These are phyloP conservation scores for Tortricodes alternella DNA, from an alignment of 2,888 invertebrate genomes.

Conservation along the genomic window DNA sequence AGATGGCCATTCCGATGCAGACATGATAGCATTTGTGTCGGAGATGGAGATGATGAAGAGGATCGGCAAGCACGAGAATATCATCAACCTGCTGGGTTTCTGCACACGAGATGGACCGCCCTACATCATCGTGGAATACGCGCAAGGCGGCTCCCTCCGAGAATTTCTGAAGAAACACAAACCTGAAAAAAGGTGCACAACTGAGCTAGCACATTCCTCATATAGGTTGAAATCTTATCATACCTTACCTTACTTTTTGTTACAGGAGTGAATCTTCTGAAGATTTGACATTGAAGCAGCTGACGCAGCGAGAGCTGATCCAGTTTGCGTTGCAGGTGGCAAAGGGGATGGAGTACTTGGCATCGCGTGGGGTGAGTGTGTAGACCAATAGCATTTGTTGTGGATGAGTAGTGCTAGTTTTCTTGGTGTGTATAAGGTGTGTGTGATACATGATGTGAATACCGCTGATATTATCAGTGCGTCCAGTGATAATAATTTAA, in stretches of 20 bases:
- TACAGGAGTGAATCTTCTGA: constrained; percentile 49
- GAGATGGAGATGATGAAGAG: constrained; percentile 99
- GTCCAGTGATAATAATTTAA: no score
- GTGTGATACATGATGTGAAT: no score
- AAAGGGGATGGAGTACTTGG: constrained; percentile 98
- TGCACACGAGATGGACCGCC: constrained; percentile 96
- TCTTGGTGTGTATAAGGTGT: no score
- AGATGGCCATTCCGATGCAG: constrained; percentile 98
- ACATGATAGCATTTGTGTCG: constrained; percentile 97
- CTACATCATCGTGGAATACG: constrained; percentile 94
- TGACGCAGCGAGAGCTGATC: constrained; percentile 96
- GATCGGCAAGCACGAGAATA: constrained; percentile 98
- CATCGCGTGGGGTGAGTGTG: constrained; percentile 90
- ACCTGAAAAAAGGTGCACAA: constrained; percentile 55
- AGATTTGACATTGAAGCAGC: constrained; percentile 85
- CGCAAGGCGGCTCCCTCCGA: constrained; percentile 95
- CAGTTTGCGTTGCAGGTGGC: constrained; percentile 99
- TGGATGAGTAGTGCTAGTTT: no score
- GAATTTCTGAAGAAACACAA: constrained; percentile 96
- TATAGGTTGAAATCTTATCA: no score
- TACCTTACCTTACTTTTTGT: neutral
- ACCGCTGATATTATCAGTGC: no score
- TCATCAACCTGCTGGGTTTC: constrained; percentile 98
- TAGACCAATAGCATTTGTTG: no score
- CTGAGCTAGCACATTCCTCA: neutral